Evolutionary conservation across 2,797 vertebrate species (phyloP).

Genomic region (Gila robusta): DNA sequence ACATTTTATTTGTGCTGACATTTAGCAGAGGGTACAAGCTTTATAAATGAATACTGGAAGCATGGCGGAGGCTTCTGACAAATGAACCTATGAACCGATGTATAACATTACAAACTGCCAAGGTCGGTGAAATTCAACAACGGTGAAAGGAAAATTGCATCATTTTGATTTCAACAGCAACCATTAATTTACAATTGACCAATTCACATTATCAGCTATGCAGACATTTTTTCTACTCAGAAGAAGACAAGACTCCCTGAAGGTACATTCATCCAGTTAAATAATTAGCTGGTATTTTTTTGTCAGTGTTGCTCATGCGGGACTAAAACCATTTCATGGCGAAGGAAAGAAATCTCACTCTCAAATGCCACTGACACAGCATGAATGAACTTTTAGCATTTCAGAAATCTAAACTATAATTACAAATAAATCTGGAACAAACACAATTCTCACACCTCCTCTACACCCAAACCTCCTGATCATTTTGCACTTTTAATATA

Average conservation of each 20-base stretch:
- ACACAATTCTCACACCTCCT: conserved; percentile 33
- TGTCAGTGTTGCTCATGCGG: conserved; percentile 61
- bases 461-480: not conserved
- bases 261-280: conserved; percentile 59
- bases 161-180: conserved; percentile 21
- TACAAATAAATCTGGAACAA: conserved; percentile 67
- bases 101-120: conserved; percentile 17
- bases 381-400: conserved; percentile 65
- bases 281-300: conserved; percentile 68
- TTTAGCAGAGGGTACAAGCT: not conserved
- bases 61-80: not conserved
- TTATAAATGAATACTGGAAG: conserved; percentile 15
- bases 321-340: conserved; percentile 67
- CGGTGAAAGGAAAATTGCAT: not conserved
- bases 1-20: conserved; percentile 31
- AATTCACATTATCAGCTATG: conserved; percentile 27
- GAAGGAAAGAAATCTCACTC: conserved; percentile 64
- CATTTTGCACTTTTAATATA: not conserved
- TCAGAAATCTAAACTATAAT: conserved; percentile 62
- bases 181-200: conserved; percentile 17
- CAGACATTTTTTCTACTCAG: conserved; percentile 5
- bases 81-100: conserved; percentile 13
- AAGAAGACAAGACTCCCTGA: conserved; percentile 39
- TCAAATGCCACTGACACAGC: conserved; percentile 67
- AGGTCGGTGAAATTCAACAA: conserved; percentile 7